A percentile compares a stretch with the other conserved stretches of the same genome.
Conservation (phyloP, 2,888 invertebrate genomes). For the Deroplatys truncata region DNA sequence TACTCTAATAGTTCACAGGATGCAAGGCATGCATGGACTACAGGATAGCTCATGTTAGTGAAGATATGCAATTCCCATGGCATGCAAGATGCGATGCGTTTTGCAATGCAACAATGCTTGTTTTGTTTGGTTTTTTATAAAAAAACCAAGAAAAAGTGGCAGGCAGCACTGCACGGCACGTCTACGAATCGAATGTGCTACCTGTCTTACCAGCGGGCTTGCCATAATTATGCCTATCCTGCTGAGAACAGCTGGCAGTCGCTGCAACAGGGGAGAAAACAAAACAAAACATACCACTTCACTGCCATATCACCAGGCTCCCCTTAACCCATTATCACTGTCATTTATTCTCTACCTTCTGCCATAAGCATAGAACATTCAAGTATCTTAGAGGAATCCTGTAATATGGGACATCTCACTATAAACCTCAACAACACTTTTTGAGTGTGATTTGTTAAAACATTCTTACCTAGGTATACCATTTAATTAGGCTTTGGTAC, state of each 20-base stretch:
- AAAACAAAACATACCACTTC: constrained; percentile 21
- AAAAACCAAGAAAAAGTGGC: neutral
- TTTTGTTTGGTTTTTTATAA: neutral
- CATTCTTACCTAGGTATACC: too few species aligned
- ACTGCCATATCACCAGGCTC: neutral
- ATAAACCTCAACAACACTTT: too few species aligned
- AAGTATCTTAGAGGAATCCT: too few species aligned
- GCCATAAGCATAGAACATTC: too few species aligned
- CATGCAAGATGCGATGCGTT: constrained; percentile 23
- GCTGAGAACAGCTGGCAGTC: constrained; percentile 92
- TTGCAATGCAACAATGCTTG: constrained; percentile 19
- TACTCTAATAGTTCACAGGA: neutral
- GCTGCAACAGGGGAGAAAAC: constrained; percentile 58
- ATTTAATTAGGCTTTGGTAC: too few species aligned
- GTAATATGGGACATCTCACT: too few species aligned
- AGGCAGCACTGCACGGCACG: constrained; percentile 18
- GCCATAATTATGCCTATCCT: constrained; percentile 94
- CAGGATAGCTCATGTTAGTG: neutral
- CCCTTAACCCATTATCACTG: neutral
- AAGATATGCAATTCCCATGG: neutral
- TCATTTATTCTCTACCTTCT: neutral
- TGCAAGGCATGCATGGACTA: neutral
- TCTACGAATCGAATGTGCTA: constrained; percentile 28
- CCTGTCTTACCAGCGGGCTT: constrained; percentile 84
- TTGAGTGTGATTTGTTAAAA: too few species aligned